Conservation (phyloP, 2,113 vertebrate species). For the Sander lucioperca region DNA sequence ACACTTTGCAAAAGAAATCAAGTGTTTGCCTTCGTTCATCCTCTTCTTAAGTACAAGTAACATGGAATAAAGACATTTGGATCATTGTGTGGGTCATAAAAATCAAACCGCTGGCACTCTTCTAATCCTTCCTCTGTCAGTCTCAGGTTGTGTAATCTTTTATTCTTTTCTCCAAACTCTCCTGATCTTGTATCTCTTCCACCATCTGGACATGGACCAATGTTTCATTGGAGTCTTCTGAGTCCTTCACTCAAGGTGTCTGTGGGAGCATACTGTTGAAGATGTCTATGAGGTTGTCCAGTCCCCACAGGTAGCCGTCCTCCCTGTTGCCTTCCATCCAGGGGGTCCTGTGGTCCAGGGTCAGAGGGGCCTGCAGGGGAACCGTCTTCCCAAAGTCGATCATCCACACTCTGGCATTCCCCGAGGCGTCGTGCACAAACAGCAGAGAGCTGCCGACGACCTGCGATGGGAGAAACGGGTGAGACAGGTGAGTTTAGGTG, state of each 20-base stretch:
- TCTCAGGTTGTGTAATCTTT: constrained; percentile 16
- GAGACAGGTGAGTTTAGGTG: constrained; percentile 4
- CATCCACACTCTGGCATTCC: constrained; percentile 92
- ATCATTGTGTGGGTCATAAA: constrained; percentile 5
- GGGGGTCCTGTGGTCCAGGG: constrained; percentile 88
- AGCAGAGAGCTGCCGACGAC: constrained; percentile 93
- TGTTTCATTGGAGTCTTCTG: neutral
- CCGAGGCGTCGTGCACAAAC: constrained; percentile 90
- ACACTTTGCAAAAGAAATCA: constrained; percentile 30
- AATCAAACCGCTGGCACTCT: neutral
- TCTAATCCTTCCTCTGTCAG: constrained; percentile 11
- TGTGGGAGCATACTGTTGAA: constrained; percentile 79
- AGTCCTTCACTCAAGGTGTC: constrained; percentile 46
- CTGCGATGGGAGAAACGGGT: constrained; percentile 67
- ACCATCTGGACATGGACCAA: neutral
- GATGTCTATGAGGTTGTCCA: constrained; percentile 91
- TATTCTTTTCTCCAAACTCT: neutral
- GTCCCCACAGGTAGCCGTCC: constrained; percentile 92
- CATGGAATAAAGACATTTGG: constrained; percentile 44
- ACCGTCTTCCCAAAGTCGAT: constrained; percentile 95
- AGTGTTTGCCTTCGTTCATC: constrained; percentile 13
- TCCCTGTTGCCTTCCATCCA: constrained; percentile 93
- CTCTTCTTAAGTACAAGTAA: neutral
- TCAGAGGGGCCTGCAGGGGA: constrained; percentile 80
- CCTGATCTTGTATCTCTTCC: neutral